These are phyloP conservation scores for Cybosia mesomella DNA, from an alignment of 2,888 invertebrate species.

Conservation along the genomic window DNA sequence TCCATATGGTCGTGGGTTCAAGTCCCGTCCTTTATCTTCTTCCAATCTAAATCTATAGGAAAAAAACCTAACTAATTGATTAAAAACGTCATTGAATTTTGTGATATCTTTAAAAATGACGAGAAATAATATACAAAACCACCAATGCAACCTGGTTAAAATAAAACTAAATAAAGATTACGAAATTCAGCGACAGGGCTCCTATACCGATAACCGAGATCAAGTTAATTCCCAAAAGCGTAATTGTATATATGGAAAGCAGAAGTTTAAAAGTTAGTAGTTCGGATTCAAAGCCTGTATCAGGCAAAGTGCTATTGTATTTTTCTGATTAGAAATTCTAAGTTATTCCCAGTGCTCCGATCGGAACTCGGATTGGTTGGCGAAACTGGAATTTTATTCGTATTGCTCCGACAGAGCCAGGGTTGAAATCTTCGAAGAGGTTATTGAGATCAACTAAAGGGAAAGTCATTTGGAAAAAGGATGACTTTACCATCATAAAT, in stretches of 20 bases:
- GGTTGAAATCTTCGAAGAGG: neutral
- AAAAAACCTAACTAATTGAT: too few relatives aligned
- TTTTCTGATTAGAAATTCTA: slow-evolving; percentile 1
- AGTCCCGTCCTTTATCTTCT: too few relatives aligned
- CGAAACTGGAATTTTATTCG: neutral
- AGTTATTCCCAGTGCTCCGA: neutral
- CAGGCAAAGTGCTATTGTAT: neutral
- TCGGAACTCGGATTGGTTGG: neutral
- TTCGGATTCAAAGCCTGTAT: neutral
- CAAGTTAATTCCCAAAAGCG: neutral
- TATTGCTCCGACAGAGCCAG: neutral
- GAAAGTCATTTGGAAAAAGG: too few relatives aligned
- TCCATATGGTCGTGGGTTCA: too few relatives aligned
- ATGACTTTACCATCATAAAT: too few relatives aligned
- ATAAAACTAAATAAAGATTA: neutral
- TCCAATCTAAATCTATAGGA: too few relatives aligned
- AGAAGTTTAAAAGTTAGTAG: neutral
- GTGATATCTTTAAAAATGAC: too few relatives aligned
- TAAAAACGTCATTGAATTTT: too few relatives aligned
- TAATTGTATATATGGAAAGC: neutral
- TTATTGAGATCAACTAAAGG: too few relatives aligned
- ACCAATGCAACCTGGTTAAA: too few relatives aligned
- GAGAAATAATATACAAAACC: too few relatives aligned
- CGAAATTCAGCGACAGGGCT: neutral
- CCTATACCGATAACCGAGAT: neutral